Base-by-base conservation (phyloP, 2,113 vertebrate species). In the Parotia lawesii region DNA sequence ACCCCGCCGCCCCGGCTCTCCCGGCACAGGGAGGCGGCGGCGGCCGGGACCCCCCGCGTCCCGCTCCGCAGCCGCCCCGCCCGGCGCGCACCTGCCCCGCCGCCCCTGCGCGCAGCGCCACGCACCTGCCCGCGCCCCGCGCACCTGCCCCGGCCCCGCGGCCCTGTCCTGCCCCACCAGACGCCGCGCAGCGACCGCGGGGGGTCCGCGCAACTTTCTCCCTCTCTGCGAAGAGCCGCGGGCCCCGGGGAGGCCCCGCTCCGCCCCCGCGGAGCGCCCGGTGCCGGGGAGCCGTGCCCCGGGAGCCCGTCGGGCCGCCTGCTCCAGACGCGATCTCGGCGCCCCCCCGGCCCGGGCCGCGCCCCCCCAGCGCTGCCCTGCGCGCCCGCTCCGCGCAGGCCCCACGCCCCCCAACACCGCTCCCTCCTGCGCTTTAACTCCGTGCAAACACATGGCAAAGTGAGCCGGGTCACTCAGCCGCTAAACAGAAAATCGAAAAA, bases 371-470 rank as follows among this genome's bases (percentile, higher is more conserved):
- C 51, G 51, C 65, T 27, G 20, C 56, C 62, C 78, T 22, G 50
- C 12, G 77, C 24, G 58, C 20, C 71, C 47, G 38, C 58, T 87
- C 38, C 64, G 35, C 53, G 35, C 80, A 62, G 79, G 73, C 71
- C 75, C 37, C 75, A 12, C 74, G 19, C 53, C 51, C 85, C 53
- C 67, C 54, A 5, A 31, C 85, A 72, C 48, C 25, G 20, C 31
- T 38, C 56, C 65, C 80, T 82, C 84, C 79, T 47, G 73, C 51
- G n/a, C 69, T 53, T 70, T 37, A 86, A 84, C 93, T 94, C 94
- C 54, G 12, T n/a, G 71, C 35, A 54, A 86, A 90, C 86, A 79
- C 87, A 93, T 16, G 81, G 90, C 77, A 81, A 95, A 91, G 92
- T 81, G 74, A 86, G 66, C 13, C 65, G 56, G 83, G 18, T 28